Evolutionary conservation across 1,140 invertebrate species (phyloP), one percentile per base, ranked within the genome.

Genomic region (Diuraphis noxia): DNA sequence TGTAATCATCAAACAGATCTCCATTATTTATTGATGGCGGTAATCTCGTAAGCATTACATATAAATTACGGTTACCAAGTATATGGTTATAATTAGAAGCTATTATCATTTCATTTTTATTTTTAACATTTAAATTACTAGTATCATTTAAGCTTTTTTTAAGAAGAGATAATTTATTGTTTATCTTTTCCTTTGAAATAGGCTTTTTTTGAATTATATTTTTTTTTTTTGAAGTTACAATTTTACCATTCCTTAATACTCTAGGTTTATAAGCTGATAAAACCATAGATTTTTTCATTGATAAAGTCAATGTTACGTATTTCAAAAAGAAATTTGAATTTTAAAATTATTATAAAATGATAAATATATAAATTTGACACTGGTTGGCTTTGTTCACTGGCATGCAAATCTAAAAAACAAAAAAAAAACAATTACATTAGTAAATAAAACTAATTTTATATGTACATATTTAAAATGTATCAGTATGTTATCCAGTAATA

Each of bases 211-310:
- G 25, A 8, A 30, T 38, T 30, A 7, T 25, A n/a, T 13, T 40
- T 2, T 46, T 82, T 40, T n/a, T 82, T 81, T 19, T 91, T 38
- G 23, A 4, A 36, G 13, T 40, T 13, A 82, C 21, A 49, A 91
- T 52, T 52, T 91, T 91, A 91, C 89, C 89, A 40, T 91, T 91
- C 52, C 89, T 91, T 82, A 82, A 52, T 49, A 49, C 52, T 52
- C n/a, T 90, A 46, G 34, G n/a, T 8, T 91, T 91, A 52, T 25
- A 38, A 38, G 77, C 10, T n/a, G 21, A 38, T 82, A 9, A 30
- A 30, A 30, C 38, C 34, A 52, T 25, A 36, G 34, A 40, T 30
- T 36, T 30, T 52, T 81, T 79, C 89, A 91, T 91, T 81, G 63
- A 49, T 90, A 43, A 30, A 23, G 43, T 79, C 41, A 77, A 89